Conservation (phyloP, 2,888 invertebrate species). For the Dione juno region DNA sequence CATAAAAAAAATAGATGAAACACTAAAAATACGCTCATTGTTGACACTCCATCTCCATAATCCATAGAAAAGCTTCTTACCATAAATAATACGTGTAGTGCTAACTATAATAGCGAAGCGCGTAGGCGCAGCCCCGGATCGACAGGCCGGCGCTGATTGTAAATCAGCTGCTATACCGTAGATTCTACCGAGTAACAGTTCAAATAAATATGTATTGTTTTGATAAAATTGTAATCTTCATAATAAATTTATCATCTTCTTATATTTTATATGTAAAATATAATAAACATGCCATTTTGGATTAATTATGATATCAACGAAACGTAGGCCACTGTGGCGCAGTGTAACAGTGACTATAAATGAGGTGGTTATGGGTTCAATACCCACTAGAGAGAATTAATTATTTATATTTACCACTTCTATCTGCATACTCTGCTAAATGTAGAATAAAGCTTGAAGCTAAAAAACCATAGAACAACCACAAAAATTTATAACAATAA, state of each 20-base stretch:
- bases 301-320: conserved; percentile 4
- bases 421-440: too few relatives aligned
- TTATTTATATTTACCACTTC: too few relatives aligned
- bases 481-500: conserved; percentile 10
- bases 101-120: conserved; percentile 74
- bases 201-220: conserved; percentile 35
- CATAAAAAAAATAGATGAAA: conserved; percentile 33
- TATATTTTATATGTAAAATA: neutral
- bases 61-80: conserved; percentile 81
- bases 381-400: too few relatives aligned
- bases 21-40: conserved; percentile 60
- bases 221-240: conserved; percentile 18
- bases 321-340: too few relatives aligned
- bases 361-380: too few relatives aligned
- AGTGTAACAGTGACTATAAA: too few relatives aligned
- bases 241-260: conserved; percentile 16
- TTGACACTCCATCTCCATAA: conserved; percentile 79
- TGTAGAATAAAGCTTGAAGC: too few relatives aligned
- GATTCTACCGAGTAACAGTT: conserved; percentile 46
- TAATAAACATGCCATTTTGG: neutral
- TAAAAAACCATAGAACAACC: neutral
- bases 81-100: conserved; percentile 82
- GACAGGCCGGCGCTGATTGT: conserved; percentile 79
- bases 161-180: conserved; percentile 65
- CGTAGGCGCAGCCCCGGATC: conserved; percentile 78